Evolutionary conservation across 2,888 invertebrate species (phyloP).

Genomic region (Agrochola lychnidis): DNA sequence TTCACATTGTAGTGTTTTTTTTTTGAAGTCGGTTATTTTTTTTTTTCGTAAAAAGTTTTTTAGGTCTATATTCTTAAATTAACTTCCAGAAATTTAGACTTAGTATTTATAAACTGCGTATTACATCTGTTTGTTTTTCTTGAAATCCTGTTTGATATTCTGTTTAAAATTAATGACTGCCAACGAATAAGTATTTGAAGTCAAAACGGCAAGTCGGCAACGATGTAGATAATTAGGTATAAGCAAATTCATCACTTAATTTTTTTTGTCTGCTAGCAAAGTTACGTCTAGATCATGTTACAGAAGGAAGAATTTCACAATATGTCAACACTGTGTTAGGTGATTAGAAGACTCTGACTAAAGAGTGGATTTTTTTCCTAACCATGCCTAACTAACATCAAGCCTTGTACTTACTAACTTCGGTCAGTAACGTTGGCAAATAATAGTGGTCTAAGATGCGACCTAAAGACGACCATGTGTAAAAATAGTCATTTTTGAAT

Average conservation of each 20-base stretch:
- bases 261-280: background rate
- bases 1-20: too few relatives aligned
- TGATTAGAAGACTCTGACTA: background rate
- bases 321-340: background rate
- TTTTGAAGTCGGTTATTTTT: too few relatives aligned
- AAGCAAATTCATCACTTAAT: background rate
- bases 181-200: background rate
- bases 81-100: too few relatives aligned
- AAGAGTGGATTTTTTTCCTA: background rate
- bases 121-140: too few relatives aligned
- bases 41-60: too few relatives aligned
- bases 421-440: background rate
- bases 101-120: too few relatives aligned
- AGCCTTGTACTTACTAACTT: background rate
- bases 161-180: too few relatives aligned
- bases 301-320: too few relatives aligned
- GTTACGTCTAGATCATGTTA: background rate
- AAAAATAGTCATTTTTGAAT: too few relatives aligned
- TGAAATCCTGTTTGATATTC: background rate
- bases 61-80: background rate
- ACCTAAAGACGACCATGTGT: too few relatives aligned
- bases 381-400: background rate
- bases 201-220: background rate
- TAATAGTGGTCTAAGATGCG: too few relatives aligned
- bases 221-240: background rate